phyloP scores from a whole-genome alignment of 2,888 invertebrate species.

The Sphaerolaimus hirsutus region DNA sequence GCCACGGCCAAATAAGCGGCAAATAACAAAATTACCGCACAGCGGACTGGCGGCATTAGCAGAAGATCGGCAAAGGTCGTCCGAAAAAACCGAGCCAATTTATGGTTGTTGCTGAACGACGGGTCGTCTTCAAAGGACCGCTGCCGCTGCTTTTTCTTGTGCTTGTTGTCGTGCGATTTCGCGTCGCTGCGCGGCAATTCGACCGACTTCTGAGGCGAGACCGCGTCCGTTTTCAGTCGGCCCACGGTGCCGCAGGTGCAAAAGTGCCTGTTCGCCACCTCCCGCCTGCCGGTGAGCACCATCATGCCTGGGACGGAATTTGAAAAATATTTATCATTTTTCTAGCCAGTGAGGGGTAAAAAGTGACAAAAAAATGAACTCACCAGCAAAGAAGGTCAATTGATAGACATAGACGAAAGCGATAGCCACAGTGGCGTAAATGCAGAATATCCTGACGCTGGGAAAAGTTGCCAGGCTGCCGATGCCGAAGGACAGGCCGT shows the following conservation, averaged over 20 bases:
- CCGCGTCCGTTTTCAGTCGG: neutral
- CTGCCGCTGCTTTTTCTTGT: neutral
- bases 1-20: constrained; percentile 54
- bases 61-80: constrained; percentile 18
- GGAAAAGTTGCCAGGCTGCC: constrained; percentile 77
- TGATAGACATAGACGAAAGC: constrained; percentile 73
- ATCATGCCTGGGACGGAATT: constrained; percentile 28
- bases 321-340: no score
- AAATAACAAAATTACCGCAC: constrained; percentile 43
- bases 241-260: constrained; percentile 11
- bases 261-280: constrained; percentile 12
- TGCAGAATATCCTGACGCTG: constrained; percentile 70
- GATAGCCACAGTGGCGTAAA: constrained; percentile 74
- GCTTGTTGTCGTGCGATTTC: neutral
- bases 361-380: neutral
- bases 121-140: neutral
- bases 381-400: constrained; percentile 63
- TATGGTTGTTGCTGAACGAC: constrained; percentile 34
- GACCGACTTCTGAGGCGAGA: no score
- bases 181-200: no score
- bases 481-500: constrained; percentile 55
- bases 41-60: constrained; percentile 14
- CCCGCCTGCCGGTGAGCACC: constrained; percentile 5
- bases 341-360: no score
- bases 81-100: constrained; percentile 17